phyloP scores from a whole-genome alignment of 1,140 invertebrate species.

The Drosophila seguyi region DNA sequence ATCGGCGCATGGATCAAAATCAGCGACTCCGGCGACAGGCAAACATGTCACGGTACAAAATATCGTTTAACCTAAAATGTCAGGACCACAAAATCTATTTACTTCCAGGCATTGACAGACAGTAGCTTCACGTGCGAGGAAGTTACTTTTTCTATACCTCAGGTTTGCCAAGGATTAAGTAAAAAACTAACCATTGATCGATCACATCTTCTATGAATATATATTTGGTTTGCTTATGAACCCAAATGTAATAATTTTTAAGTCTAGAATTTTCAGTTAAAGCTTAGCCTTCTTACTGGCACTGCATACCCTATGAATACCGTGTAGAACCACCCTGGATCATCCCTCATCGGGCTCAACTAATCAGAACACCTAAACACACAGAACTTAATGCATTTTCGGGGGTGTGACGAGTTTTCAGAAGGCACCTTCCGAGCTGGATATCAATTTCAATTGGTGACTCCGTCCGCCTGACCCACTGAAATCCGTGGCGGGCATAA shows the following conservation, averaged over 20 bases:
- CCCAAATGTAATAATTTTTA: neutral
- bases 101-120: conserved; percentile 22
- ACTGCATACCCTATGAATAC: neutral
- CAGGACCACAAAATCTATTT: conserved; percentile 63
- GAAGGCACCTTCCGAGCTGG: conserved; percentile 43
- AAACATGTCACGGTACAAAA: conserved; percentile 83
- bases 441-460: conserved; percentile 66
- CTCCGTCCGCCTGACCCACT: conserved; percentile 59
- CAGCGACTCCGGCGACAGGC: conserved; percentile 56
- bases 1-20: conserved; percentile 68
- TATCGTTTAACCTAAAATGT: conserved; percentile 75
- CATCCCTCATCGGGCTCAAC: conserved; percentile 11
- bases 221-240: neutral
- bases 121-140: neutral
- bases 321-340: neutral
- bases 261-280: neutral
- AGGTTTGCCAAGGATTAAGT: neutral
- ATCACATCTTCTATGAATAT: neutral
- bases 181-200: neutral
- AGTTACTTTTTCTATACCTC: conserved; percentile 1
- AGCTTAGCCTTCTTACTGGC: too few species aligned
- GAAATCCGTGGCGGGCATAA: conserved; percentile 50
- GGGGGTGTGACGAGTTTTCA: conserved; percentile 1
- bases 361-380: conserved; percentile 58
- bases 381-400: conserved; percentile 49